Conservation (phyloP, 2,113 vertebrate species). For the Charadrius vociferus region DNA sequence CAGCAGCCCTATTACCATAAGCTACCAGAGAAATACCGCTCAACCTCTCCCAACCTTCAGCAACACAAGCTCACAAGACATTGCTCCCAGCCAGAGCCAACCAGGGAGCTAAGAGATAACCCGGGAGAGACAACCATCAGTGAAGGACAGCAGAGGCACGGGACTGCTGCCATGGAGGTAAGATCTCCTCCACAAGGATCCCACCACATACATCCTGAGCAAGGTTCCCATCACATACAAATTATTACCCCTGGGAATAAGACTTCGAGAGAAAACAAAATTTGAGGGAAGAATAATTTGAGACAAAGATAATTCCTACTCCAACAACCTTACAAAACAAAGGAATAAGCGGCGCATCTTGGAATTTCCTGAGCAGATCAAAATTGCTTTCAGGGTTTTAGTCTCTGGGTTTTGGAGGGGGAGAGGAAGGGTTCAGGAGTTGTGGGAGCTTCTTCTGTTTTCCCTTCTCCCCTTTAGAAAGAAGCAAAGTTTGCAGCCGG, state of each 20-base stretch:
- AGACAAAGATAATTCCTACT: background rate
- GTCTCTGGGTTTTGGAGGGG: background rate
- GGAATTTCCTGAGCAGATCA: background rate
- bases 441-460: background rate
- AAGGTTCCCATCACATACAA: background rate
- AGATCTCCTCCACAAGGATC: background rate
- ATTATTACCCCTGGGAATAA: background rate
- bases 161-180: background rate
- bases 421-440: background rate
- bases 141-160: background rate
- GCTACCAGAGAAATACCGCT: background rate
- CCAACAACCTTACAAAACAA: background rate
- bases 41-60: background rate
- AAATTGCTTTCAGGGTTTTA: background rate
- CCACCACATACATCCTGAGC: background rate
- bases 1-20: no score
- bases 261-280: background rate
- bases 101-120: background rate
- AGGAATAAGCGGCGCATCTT: rapidly evolving
- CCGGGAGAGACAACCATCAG: rapidly evolving
- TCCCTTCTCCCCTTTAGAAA: background rate
- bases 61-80: background rate
- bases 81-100: background rate
- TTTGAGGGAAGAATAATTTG: background rate
- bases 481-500: background rate